Conservation (phyloP, 2,888 invertebrate genomes). For the Microchrysa polita region DNA sequence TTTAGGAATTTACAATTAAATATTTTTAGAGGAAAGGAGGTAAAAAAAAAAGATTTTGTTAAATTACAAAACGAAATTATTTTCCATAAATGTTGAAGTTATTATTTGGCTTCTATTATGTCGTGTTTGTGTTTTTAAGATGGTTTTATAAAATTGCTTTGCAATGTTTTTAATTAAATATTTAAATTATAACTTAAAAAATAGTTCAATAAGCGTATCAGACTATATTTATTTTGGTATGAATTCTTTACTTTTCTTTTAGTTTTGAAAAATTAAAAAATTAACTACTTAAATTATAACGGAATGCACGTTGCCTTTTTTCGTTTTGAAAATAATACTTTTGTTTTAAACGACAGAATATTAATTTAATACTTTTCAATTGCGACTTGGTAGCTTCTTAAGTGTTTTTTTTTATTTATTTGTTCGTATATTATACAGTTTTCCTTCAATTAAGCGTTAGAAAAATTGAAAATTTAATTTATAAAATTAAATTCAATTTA, state of each 20-base stretch:
- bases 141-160: not conserved
- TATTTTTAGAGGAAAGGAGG: conserved; percentile 1
- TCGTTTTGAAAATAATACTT: conserved; percentile 37
- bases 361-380: conserved; percentile 27
- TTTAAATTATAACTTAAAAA: conserved; percentile 7
- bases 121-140: conserved; percentile 25
- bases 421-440: not conserved
- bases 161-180: not conserved
- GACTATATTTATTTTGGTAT: conserved; percentile 27
- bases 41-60: too few species aligned
- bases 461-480: conserved; percentile 19
- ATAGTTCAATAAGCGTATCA: conserved; percentile 35
- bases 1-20: conserved; percentile 2
- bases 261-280: conserved; percentile 34
- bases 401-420: conserved; percentile 6
- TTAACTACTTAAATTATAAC: conserved; percentile 6
- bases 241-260: conserved; percentile 15
- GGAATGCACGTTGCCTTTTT: conserved; percentile 23
- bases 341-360: conserved; percentile 10
- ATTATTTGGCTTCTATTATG: not conserved
- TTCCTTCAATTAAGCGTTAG: conserved; percentile 20
- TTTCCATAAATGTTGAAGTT: not conserved
- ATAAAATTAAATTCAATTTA: conserved; percentile 17
- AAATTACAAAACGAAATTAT: conserved; percentile 10
- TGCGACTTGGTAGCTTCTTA: conserved; percentile 14